phyloP scores from a whole-genome alignment of 2,797 vertebrate genomes.

The Simalia tracyae region DNA sequence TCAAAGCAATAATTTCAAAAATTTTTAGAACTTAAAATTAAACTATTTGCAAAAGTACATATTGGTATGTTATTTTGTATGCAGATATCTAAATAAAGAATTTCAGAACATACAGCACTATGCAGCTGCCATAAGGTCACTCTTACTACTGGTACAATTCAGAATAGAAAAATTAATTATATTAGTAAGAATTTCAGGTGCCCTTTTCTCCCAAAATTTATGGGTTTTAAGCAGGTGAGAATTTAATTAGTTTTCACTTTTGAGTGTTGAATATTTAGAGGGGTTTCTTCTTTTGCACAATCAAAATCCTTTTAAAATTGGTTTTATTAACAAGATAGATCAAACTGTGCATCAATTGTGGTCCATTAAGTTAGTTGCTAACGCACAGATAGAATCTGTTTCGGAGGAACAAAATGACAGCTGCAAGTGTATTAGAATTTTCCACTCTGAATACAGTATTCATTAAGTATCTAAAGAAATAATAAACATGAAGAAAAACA shows the following conservation, averaged over 20 bases:
- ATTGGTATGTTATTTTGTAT: constrained; percentile 38
- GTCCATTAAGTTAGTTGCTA: not conserved
- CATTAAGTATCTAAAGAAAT: constrained; percentile 46
- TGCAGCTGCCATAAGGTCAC: constrained; percentile 65
- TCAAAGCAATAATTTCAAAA: constrained; percentile 64
- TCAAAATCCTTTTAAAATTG: constrained; percentile 7
- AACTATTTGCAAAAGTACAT: constrained; percentile 47
- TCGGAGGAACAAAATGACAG: constrained; percentile 55
- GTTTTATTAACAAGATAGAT: constrained; percentile 9
- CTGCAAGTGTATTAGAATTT: constrained; percentile 66
- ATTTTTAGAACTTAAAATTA: constrained; percentile 49
- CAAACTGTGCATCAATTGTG: not conserved
- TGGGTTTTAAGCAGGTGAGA: constrained; percentile 1
- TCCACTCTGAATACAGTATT: constrained; percentile 58
- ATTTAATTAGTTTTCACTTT: constrained; percentile 14
- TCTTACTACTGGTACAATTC: constrained; percentile 22
- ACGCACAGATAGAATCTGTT: not conserved
- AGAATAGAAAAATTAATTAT: constrained; percentile 23
- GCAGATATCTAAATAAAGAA: constrained; percentile 58
- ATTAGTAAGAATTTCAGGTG: not conserved
- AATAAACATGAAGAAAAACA: constrained; percentile 54
- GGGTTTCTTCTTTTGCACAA: not conserved
- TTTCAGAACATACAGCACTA: constrained; percentile 59
- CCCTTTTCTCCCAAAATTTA: not conserved
- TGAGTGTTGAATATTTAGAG: not conserved